Evolutionary conservation across 2,797 vertebrate genomes (phyloP), one percentile per base, ranked within the genome.

Genomic region (Phoebastria nigripes): DNA sequence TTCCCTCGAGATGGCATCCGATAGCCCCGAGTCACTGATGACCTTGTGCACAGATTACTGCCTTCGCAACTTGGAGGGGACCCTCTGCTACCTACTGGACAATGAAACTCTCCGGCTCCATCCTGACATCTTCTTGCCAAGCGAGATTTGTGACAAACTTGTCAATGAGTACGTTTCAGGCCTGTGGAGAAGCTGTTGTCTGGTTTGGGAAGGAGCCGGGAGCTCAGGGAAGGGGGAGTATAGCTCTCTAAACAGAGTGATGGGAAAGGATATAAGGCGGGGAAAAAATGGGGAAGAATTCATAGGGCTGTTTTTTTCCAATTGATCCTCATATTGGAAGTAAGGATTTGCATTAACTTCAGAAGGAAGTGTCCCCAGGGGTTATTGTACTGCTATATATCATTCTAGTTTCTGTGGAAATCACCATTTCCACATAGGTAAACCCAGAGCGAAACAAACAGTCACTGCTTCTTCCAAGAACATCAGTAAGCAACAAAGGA

Each of bases 101-200:
- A 98, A 98, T 26, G 98, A 99, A 94, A 99, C 98, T 11, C 98
- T 99, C 3, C 98, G 98, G 56, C 98, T 99, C 14, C 99, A 99
- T 41, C 99, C 99, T 0, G 99, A 99, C 95, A 98, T 99, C 95
- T 99, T 99, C 97, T 98, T 99, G 82, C 99, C 99, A 11, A 99
- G 99, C 29, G 99, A 99, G 97, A 99, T 99, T 97, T 99, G 99
- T 17, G 99, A 99, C 98, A 99, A 98, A 89, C 98, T 99, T 2
- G 99, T 99, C 94, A 99, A 99, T 11, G 98, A 98, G 99, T 99
- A 98, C 0, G 98, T 98, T 47, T 49, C 24, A 42, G 29, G 20
- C 79, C 29, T 73, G 46, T 70, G 31, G 25, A 18, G 49, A 88
- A 61, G 73, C 44, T 33, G 37, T n/a, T 78, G 24, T 41, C n/a